These are phyloP conservation scores for Triplophysa rosa DNA, from an alignment of 2,113 vertebrate species.

Conservation along the genomic window DNA sequence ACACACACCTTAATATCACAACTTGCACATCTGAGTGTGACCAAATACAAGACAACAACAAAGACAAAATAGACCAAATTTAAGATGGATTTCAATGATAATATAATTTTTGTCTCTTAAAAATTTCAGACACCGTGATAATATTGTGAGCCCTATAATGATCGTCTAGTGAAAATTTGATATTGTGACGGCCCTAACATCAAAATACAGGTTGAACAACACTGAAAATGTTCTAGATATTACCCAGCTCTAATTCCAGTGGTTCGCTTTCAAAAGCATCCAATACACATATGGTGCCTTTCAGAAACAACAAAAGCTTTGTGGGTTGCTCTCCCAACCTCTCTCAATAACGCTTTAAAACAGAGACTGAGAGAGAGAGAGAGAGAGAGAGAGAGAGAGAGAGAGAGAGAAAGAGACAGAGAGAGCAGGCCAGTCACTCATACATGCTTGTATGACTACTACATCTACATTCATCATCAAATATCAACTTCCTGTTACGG, in stretches of 20 bases:
- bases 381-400: neutral
- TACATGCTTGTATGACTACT: neutral
- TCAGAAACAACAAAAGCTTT: constrained; percentile 16
- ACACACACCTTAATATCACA: too few relatives aligned
- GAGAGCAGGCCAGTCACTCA: too few relatives aligned
- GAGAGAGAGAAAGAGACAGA: neutral
- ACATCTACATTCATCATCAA: constrained; percentile 1
- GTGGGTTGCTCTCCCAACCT: constrained; percentile 12
- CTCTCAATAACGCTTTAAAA: constrained; percentile 26
- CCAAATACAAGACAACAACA: neutral
- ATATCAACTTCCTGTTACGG: constrained; percentile 26
- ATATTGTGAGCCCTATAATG: too few relatives aligned
- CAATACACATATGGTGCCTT: constrained; percentile 24
- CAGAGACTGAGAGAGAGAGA: neutral
- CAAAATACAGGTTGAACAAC: neutral
- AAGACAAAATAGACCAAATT: too few relatives aligned
- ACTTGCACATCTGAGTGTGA: neutral
- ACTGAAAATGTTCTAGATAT: neutral
- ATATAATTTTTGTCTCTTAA: too few relatives aligned
- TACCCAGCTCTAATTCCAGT: constrained; percentile 6
- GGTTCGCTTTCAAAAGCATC: neutral
- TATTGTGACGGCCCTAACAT: too few relatives aligned
- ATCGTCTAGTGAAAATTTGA: too few relatives aligned
- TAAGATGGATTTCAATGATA: too few relatives aligned
- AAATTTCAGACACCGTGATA: too few relatives aligned